phyloP scores from a whole-genome alignment of 2,888 invertebrate species.

The Anthrax anthrax region DNA sequence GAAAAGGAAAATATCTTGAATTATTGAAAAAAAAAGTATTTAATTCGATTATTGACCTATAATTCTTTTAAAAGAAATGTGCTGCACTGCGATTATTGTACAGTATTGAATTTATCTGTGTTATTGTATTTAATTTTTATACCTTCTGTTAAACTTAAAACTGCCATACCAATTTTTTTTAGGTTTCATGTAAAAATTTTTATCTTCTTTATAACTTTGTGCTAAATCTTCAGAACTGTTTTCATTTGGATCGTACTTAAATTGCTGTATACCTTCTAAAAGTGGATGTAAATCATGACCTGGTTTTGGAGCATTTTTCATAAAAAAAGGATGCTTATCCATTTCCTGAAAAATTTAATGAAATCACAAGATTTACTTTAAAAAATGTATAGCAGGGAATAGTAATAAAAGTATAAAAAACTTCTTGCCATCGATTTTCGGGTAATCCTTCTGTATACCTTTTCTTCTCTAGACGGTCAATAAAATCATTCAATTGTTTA shows the following conservation, averaged over 20 bases:
- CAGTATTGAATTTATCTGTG: constrained; percentile 64
- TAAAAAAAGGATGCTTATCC: constrained; percentile 85
- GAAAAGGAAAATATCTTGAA: too few relatives aligned
- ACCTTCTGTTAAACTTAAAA: constrained; percentile 79
- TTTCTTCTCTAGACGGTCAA: constrained; percentile 52
- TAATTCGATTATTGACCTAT: constrained; percentile 38
- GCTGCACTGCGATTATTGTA: constrained; percentile 88
- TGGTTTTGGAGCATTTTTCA: constrained; percentile 57
- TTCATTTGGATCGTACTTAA: constrained; percentile 85
- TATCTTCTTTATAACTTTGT: constrained; percentile 82
- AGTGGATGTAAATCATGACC: constrained; percentile 64
- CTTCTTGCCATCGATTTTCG: constrained; percentile 73
- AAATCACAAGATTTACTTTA: too few relatives aligned
- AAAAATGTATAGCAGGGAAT: too few relatives aligned
- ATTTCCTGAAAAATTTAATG: constrained; percentile 49
- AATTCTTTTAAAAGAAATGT: constrained; percentile 72
- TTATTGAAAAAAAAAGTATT: too few relatives aligned
- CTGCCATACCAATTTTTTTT: constrained; percentile 85
- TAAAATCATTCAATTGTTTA: constrained; percentile 70
- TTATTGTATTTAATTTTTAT: constrained; percentile 58
- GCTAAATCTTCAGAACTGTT: constrained; percentile 79
- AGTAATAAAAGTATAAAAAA: too few relatives aligned
- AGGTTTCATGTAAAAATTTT: constrained; percentile 86
- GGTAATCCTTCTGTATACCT: constrained; percentile 67
- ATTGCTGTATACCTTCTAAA: constrained; percentile 75